Conservation (phyloP, 2,113 vertebrate genomes). For the Xerus inauris region DNA sequence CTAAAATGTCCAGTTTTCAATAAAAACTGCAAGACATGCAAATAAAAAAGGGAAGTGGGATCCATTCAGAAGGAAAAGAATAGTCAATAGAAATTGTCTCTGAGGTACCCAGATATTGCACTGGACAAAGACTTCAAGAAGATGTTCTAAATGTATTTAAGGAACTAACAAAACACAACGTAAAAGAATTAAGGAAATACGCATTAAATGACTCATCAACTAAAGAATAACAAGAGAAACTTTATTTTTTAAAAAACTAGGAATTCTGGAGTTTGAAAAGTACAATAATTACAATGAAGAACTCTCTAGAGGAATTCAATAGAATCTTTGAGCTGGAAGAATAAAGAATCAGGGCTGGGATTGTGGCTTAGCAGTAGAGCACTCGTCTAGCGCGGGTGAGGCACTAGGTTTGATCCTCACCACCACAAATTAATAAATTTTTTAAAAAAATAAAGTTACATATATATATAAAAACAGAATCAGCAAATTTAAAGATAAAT, state of each 20-base stretch:
- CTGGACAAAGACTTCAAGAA: constrained; percentile 11
- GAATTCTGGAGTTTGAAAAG: constrained; percentile 45
- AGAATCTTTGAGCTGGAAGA: not conserved
- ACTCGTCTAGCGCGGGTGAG: too few species aligned
- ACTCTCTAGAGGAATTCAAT: not conserved
- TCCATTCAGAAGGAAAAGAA: not conserved
- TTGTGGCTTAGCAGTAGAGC: too few species aligned
- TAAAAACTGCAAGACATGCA: not conserved
- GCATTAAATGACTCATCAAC: not conserved
- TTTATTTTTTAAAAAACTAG: not conserved
- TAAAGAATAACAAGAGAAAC: constrained; percentile 1
- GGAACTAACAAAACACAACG: not conserved
- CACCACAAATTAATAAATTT: too few species aligned
- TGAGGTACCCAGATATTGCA: not conserved
- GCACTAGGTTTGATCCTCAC: too few species aligned
- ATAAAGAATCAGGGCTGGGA: constrained; percentile 16
- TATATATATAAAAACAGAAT: too few species aligned
- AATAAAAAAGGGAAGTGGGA: not conserved
- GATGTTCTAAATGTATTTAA: not conserved
- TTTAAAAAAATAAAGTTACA: too few species aligned
- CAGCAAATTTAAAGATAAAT: not conserved
- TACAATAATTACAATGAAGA: constrained; percentile 3
- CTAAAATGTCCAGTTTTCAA: constrained; percentile 51
- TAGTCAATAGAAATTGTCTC: not conserved
- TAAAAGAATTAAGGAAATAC: not conserved